These are phyloP conservation scores for Bubo scandiacus DNA, from an alignment of 2,113 vertebrate species.

Conservation along the genomic window DNA sequence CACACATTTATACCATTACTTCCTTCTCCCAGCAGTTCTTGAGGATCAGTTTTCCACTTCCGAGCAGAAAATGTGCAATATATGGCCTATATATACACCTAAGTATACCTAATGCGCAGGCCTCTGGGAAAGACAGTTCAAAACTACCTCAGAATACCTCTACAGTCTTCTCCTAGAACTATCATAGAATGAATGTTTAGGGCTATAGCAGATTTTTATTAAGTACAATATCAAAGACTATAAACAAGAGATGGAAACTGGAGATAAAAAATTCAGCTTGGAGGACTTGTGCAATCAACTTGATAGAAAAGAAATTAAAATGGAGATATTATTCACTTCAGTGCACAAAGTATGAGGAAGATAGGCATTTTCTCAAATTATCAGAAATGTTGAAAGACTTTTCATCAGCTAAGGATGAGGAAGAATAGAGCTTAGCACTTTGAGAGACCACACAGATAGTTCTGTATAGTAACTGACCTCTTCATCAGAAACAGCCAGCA, in stretches of 20 bases:
- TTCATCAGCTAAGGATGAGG: background rate
- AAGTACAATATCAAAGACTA: background rate
- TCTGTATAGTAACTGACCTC: background rate
- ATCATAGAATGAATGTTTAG: background rate
- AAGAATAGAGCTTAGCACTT: background rate
- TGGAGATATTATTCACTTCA: background rate
- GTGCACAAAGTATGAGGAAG: background rate
- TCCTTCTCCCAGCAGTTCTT: background rate
- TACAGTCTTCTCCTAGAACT: background rate
- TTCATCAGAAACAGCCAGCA: background rate
- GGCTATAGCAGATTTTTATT: background rate
- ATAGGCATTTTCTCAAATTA: conserved; percentile 12
- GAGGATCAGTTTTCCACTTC: background rate
- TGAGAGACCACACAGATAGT: conserved; percentile 17
- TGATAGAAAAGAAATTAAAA: background rate
- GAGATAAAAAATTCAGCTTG: background rate
- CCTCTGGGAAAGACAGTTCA: background rate
- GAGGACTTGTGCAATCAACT: background rate
- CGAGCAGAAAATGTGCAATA: background rate
- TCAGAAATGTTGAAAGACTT: conserved; percentile 26
- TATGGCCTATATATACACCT: background rate
- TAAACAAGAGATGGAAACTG: conserved; percentile 20
- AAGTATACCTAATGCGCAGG: background rate
- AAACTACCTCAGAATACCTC: background rate
- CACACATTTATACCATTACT: background rate